A percentile compares a stretch with the other conserved stretches of the same genome.
These are phyloP conservation scores for Diarsia mendica DNA, from an alignment of 2,888 invertebrate species.

Conservation along the genomic window DNA sequence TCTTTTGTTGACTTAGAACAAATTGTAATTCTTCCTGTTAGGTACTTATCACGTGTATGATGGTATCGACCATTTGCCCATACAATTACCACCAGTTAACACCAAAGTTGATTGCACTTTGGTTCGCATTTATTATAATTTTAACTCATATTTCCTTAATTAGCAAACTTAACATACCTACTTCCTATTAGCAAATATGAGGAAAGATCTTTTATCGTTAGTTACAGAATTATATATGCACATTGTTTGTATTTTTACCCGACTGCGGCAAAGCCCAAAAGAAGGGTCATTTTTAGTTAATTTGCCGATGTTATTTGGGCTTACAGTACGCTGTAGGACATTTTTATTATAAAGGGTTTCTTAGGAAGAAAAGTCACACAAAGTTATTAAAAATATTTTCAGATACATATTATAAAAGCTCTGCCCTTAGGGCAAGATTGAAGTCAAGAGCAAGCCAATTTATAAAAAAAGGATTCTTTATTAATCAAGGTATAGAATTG, in stretches of 20 bases:
- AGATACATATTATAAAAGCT: background rate
- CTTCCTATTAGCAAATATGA: constrained; percentile 51
- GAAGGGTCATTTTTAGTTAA: background rate
- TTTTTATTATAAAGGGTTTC: background rate
- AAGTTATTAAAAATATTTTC: background rate
- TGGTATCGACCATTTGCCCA: constrained; percentile 37
- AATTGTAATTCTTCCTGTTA: constrained; percentile 16
- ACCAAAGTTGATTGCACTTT: constrained; percentile 58
- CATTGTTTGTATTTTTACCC: constrained; percentile 12
- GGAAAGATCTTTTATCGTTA: constrained; percentile 49
- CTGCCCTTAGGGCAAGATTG: too few species aligned
- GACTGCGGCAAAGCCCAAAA: too few species aligned
- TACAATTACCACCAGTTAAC: constrained; percentile 58
- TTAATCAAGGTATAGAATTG: background rate
- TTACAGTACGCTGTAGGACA: background rate
- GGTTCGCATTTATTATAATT: constrained; percentile 43
- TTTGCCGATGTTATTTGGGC: constrained; percentile 5
- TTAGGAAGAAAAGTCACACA: too few species aligned
- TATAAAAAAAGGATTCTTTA: background rate
- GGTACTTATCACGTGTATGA: constrained; percentile 31
- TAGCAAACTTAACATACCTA: constrained; percentile 46
- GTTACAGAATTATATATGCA: constrained; percentile 13
- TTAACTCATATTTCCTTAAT: constrained; percentile 50
- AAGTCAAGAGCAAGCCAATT: too few species aligned
- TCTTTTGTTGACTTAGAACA: background rate